Evolutionary conservation across 2,888 invertebrate genomes (phyloP), one percentile per base, ranked within the genome.

Genomic region (Nomada hirtipes): DNA sequence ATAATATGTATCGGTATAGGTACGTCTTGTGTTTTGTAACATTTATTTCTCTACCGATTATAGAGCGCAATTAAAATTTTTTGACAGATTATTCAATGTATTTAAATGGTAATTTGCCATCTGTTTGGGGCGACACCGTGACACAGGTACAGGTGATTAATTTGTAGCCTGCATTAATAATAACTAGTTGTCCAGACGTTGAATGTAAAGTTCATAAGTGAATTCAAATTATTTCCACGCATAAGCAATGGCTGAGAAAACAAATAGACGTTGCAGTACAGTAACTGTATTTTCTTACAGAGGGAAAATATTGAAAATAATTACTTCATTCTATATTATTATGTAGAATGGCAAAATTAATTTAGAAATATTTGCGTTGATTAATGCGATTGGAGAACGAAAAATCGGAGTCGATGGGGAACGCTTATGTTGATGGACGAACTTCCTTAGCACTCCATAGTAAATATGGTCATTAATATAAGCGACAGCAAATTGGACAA

Each of bases 381-480:
- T 65, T 78, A 36, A 69, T 53, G 0, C 50, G 9, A 15, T 4
- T 15, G 61, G 53, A 36, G 36, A 36, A 36, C 55, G 9, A 42
- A 79, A 18, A 64, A 20, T 57, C 4, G 15, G 55, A 10, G 26
- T 15, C 20, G 29, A 23, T 47, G 26, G n/a, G 36, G 63, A 71
- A 23, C 60, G 52, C 44, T 50, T 29, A 13, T n/a, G 18, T 26
- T 15, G 65, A 70, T 50, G 64, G 23, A 44, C 70, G 69, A 74
- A 61, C 61, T 63, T 75, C 71, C 57, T 67, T 59, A 55, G 1
- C 44, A 4, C 15, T 55, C 44, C 36, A 36, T 18, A 44, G 64
- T n/a, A 61, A 79, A 83, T 63, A 74, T 70, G 42, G 29, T 4
- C 57, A 20, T 76, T 18, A 84, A 76, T 80, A 86, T n/a, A 65